Base-by-base conservation (phyloP, 2,888 invertebrate species). In the Ennomos fuscantarius region DNA sequence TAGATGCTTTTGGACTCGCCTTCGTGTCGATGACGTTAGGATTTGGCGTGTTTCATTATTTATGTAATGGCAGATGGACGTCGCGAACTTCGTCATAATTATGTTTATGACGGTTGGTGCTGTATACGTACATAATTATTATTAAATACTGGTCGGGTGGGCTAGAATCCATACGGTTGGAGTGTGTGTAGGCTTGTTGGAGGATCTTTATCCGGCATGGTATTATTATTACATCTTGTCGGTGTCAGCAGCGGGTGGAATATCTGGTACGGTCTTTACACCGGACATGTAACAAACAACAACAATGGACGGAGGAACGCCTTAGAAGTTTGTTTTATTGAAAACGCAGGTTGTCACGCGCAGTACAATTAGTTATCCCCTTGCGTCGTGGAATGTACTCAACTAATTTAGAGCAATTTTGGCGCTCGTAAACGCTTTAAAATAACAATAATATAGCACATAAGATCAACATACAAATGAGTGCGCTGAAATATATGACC, bases 321-420 rank as follows among this genome's bases (percentile, higher is more conserved):
- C 24, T 41, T 32, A 24, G 33, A 51, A 33, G 35, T 40, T 11
- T 31, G 43, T 47, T 43, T 24, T 36, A 15, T 31, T 33, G 34
- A 31, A 52, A 37, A 39, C 40, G 31, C 36, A 40, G 8, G 33
- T 48, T 56, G 54, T 74, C 75, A 77, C 72, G 68, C 68, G 73
- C 24, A 64, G 68, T 62, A 65, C 73, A 74, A 75, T 79, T 66
- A 69, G 70, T 80, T 78, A 74, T 62, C 52, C 64, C 66, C 53
- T 24, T 24, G 24, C 24, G 54, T 53, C 66, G 58, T 73, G 67
- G 66, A 24, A 24, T 24, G 24, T 62, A 72, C 74, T 46, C 37
- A 48, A 47, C 52, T 73, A 78, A 84, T 84, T 84, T 71, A 80
- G 76, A 72, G 60, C 79, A 80, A 82, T 82, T 78, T 78, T 56